Base-by-base conservation (phyloP, 2,797 vertebrate genomes). In the Eremophila alpestris region DNA sequence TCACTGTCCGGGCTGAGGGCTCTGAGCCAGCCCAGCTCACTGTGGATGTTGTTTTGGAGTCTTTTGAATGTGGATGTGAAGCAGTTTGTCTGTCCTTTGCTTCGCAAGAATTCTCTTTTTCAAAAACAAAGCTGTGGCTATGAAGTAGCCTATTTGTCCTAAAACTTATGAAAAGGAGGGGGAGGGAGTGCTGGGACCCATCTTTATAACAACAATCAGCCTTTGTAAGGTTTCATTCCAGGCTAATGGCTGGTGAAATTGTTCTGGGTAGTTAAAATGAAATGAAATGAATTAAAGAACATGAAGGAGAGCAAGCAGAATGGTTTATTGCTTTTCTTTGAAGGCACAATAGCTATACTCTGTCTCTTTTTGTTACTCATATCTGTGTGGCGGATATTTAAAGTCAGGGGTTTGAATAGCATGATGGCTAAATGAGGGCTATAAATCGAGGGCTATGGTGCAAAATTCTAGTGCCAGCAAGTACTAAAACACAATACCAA, bases 271-370 rank as follows among this genome's bases (percentile, higher is more conserved):
- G 97, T 98, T 98, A 98, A 98, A 98, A 98, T 97, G 94, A 98
- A 98, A 98, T 98, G 97, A 98, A 97, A 98, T 98, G 96, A 98
- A 98, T 98, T 98, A 97, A 98, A 97, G 95, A 97, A 98, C 97
- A 97, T 96, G 96, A 97, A 98, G 93, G 94, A 97, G 94, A 97
- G 96, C 93, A 97, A 97, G 95, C 94, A 95, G 95, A 97, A 97
- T 96, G 89, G 96, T 97, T 98, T 98, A 98, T 97, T 98, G 96
- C 97, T 97, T 97, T 97, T 96, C 97, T 98, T 97, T 98, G 97
- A 98, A 97, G 96, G 90, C 91, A 91, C 96, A 96, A 96, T 97
- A 95, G 96, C 96, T 96, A 83, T 97, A 96, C 95, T 97, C 94
- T 95, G 94, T 97, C 95, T 97, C 94, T 96, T 97, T 97, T 96